A percentile compares a stretch with the other conserved stretches of the same genome.
phyloP scores from a whole-genome alignment of 2,888 invertebrate species.

The Ochropleura plecta region DNA sequence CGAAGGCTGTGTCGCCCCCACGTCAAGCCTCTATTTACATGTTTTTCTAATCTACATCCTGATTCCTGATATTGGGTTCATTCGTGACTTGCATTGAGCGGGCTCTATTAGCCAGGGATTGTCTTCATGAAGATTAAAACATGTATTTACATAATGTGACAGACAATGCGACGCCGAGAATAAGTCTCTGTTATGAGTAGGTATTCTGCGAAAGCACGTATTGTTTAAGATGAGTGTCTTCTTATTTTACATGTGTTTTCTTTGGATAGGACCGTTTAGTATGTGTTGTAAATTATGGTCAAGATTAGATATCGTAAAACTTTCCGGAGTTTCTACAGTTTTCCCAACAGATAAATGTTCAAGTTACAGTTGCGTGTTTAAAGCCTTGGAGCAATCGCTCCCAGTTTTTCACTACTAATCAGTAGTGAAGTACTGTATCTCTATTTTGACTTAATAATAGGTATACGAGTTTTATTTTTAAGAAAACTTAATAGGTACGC shows the following conservation, averaged over 20 bases:
- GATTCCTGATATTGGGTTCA: constrained; percentile 81
- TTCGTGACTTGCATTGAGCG: constrained; percentile 85
- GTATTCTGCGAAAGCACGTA: constrained; percentile 66
- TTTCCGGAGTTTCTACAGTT: background rate
- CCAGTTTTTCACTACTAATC: too few relatives aligned
- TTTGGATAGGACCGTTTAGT: constrained; percentile 22
- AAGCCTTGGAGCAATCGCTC: background rate
- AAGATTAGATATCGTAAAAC: constrained; percentile 42
- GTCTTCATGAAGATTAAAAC: constrained; percentile 79
- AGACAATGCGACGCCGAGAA: constrained; percentile 82
- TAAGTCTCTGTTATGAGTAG: constrained; percentile 68
- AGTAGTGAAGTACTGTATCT: too few relatives aligned
- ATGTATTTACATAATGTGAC: constrained; percentile 80
- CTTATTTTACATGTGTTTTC: constrained; percentile 36
- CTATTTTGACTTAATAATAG: too few relatives aligned
- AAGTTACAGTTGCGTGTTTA: background rate
- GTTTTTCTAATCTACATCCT: constrained; percentile 83
- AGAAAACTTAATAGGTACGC: too few relatives aligned
- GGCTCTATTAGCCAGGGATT: constrained; percentile 76
- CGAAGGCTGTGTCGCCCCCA: constrained; percentile 63
- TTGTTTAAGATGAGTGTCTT: constrained; percentile 53
- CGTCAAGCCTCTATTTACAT: constrained; percentile 79
- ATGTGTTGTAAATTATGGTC: constrained; percentile 30
- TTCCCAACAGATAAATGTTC: background rate
- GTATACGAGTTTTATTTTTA: too few relatives aligned